A percentile compares a stretch with the other conserved stretches of the same genome.
phyloP scores from a whole-genome alignment of 2,797 vertebrate species.

The Pitangus sulphuratus region DNA sequence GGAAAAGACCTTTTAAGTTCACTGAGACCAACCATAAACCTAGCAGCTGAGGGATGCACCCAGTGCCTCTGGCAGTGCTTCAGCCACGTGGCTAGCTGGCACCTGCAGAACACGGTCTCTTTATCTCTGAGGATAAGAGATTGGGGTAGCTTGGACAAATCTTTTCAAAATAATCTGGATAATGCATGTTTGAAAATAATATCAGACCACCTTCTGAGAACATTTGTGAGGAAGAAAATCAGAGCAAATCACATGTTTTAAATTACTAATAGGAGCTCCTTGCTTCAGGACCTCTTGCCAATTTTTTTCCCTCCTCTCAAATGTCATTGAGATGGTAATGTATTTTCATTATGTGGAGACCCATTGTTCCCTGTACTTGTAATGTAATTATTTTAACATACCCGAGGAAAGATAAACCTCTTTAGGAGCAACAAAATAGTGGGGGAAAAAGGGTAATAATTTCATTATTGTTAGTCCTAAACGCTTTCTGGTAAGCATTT shows the following conservation, averaged over 20 bases:
- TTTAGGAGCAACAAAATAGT: not conserved
- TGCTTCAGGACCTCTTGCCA: not conserved
- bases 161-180: not conserved
- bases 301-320: not conserved
- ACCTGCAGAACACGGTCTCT: not conserved
- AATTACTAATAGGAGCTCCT: not conserved
- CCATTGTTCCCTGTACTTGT: not conserved
- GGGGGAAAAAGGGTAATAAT: not conserved
- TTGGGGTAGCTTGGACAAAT: not conserved
- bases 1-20: not conserved
- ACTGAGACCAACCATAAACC: not conserved
- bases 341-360: not conserved
- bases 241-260: not conserved
- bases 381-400: not conserved
- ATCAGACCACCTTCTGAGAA: not conserved
- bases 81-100: not conserved
- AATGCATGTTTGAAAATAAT: not conserved
- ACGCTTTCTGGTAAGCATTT: accelerated
- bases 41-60: not conserved
- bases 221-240: not conserved
- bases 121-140: not conserved
- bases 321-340: not conserved
- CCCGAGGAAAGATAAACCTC: not conserved
- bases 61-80: not conserved
- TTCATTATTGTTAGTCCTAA: not conserved